Base-by-base conservation (phyloP, 1,140 invertebrate genomes). In the Drosophila teissieri region DNA sequence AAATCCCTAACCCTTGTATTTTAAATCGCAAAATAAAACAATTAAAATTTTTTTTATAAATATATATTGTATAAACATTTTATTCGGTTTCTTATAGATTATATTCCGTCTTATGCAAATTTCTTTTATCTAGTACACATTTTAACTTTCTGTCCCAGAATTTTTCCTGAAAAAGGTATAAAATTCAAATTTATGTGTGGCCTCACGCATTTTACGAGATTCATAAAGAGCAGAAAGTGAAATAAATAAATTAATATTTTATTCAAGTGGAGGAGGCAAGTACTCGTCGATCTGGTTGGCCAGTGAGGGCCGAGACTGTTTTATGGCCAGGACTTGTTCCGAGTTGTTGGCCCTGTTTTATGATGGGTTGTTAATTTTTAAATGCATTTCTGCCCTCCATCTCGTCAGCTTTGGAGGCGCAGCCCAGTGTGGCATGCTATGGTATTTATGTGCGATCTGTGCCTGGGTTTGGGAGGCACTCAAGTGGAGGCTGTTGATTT, bases 241-340 rank as follows among this genome's bases (percentile, higher is more conserved):
- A 63, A 57, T 70, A 70, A 70, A 69, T 85, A 78, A 80, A 85
- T 84, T 84, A 86, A 85, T 86, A 86, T 84, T 84, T 80, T 49
- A 84, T 80, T 65, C 61, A 55, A 61, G 76, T 78, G 70, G 19
- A 1, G 40, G 24, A 22, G 12, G 37, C 12, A 17, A 11, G 22
- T 8, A 24, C 39, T 51, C 24, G 19, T 51, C 24, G 19, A 17
- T 31, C n/a, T 49, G 19, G 22, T 52, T 3, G 14, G 5, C 24
- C 22, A 15, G 46, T 27, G 10, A 45, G 42, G 42, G 17, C 15
- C 17, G 14, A 19, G 75, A 77, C 64, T 80, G 68, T 85, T 84
- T 85, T 84, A 84, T 73, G 82, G 37, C 63, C 81, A 56, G 52
- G 37, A 53, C 54, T 52, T 58, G 60, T 42, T 44, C n/a, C 56